Evolutionary conservation across 2,113 vertebrate species (phyloP).

Genomic region (Pipa parva): DNA sequence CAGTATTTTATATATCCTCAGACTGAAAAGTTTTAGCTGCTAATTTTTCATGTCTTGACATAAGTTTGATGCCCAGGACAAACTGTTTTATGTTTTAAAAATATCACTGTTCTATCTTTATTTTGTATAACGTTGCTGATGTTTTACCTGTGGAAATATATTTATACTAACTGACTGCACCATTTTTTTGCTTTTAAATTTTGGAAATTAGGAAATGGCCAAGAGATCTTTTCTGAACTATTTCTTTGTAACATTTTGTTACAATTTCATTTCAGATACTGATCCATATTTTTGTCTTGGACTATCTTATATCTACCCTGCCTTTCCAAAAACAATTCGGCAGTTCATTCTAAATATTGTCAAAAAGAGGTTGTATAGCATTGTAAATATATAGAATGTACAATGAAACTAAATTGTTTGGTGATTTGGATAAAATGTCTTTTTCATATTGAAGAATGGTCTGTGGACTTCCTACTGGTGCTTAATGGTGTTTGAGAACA

Average conservation of each 20-base stretch:
- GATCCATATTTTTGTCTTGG: slow-evolving; percentile 83
- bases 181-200: no score
- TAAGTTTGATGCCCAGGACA: no score
- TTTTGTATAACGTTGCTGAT: slow-evolving; percentile 58
- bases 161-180: no score
- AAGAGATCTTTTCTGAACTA: no score
- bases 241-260: no score
- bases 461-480: slow-evolving; percentile 69
- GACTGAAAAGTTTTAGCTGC: slow-evolving; percentile 83
- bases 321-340: slow-evolving; percentile 60
- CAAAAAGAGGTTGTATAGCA: slow-evolving; percentile 58
- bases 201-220: no score
- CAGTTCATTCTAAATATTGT: slow-evolving; percentile 72
- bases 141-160: slow-evolving; percentile 72
- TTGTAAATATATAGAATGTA: slow-evolving; percentile 66
- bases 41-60: slow-evolving; percentile 72
- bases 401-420: slow-evolving; percentile 60
- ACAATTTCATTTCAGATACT: no score
- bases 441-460: slow-evolving; percentile 66
- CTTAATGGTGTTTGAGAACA: slow-evolving; percentile 65
- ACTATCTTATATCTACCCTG: slow-evolving; percentile 55
- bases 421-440: slow-evolving; percentile 57
- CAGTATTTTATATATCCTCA: slow-evolving; percentile 59
- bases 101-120: slow-evolving; percentile 52
- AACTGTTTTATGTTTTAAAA: slow-evolving; percentile 31